Evolutionary conservation across 2,797 vertebrate species (phyloP), one percentile per base, ranked within the genome.

Genomic region (Coregonus ussuriensis): DNA sequence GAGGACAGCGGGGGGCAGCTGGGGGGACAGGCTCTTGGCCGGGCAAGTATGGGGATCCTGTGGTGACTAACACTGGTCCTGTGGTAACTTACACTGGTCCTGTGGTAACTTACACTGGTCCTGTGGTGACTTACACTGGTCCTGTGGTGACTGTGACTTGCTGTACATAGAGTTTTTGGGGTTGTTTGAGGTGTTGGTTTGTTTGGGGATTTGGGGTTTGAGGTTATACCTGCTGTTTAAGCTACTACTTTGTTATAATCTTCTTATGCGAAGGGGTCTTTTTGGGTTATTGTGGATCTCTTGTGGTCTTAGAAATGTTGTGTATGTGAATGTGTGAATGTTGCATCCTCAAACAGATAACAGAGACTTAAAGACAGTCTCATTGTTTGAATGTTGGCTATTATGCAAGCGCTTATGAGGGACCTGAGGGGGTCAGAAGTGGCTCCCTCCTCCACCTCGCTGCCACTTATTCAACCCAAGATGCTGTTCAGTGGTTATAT

Each of bases 31-130:
- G 79, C 87, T 11, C 83, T 92, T 84, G 47, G 87, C 87, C 92
- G 88, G 95, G 95, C 95, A 95, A 96, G 95, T 95, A 95, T 86
- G 92, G 65, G 11, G 29, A 16, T 59, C 56, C 56, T 59, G 56
- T 59, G 56, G 56, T n/a, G 54, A 18, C 54, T 18, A 6, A n/a
- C 54, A 56, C 18, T n/a, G 18, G 18, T n/a, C 6, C 54, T 56
- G 56, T 59, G 56, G 56, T n/a, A 6, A n/a, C 6, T n/a, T 59
- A 47, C 41, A 47, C 41, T 11, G 41, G 41, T 47, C 41, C 41
- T 47, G 41, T 47, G 41, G 33, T 31, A 6, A 5, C 59, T 21
- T 1, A 62, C 59, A 47, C 41, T 47, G 41, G 5, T 33, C 33
- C 31, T 18, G 66, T 33, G 29, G 41, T 51, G 14, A 21, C 70